Conservation (phyloP, 2,113 vertebrate species). For the Oostethus manadensis region DNA sequence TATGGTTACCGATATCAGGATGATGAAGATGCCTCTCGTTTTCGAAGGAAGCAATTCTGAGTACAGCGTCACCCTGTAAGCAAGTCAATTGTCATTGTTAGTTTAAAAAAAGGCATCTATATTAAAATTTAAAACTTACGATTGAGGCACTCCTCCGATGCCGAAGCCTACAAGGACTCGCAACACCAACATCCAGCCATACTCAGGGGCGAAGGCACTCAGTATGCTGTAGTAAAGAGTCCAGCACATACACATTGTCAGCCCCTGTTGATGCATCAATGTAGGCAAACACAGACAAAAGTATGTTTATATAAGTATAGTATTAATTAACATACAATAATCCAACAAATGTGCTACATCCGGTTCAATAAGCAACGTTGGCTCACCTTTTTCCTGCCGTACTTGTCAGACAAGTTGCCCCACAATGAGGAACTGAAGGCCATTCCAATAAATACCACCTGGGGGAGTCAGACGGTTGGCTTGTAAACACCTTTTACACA, state of each 20-base stretch:
- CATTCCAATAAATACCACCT: slow-evolving; percentile 95
- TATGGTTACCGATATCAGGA: slow-evolving; percentile 80
- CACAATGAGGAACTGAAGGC: slow-evolving; percentile 86
- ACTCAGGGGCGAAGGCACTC: slow-evolving; percentile 82
- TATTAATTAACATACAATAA: neutral
- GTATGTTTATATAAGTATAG: neutral
- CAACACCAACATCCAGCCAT: slow-evolving; percentile 85
- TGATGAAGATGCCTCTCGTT: slow-evolving; percentile 81
- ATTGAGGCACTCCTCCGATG: slow-evolving; percentile 86
- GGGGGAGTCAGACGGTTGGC: neutral
- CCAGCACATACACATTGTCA: slow-evolving; percentile 83
- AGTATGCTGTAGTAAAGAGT: slow-evolving; percentile 82
- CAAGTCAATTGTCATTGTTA: neutral
- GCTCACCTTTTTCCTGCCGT: slow-evolving; percentile 89
- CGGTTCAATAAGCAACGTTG: neutral
- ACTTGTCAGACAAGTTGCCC: slow-evolving; percentile 90
- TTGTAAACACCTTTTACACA: no score
- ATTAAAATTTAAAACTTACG: slow-evolving; percentile 74
- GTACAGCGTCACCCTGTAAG: slow-evolving; percentile 82
- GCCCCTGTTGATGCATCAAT: slow-evolving; percentile 26
- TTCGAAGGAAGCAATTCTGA: slow-evolving; percentile 90
- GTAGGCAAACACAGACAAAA: neutral
- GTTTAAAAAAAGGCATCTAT: neutral
- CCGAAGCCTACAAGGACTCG: slow-evolving; percentile 85
- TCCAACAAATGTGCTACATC: neutral